These are phyloP conservation scores for Plusia festucae DNA, from an alignment of 2,888 invertebrate genomes.

Conservation along the genomic window DNA sequence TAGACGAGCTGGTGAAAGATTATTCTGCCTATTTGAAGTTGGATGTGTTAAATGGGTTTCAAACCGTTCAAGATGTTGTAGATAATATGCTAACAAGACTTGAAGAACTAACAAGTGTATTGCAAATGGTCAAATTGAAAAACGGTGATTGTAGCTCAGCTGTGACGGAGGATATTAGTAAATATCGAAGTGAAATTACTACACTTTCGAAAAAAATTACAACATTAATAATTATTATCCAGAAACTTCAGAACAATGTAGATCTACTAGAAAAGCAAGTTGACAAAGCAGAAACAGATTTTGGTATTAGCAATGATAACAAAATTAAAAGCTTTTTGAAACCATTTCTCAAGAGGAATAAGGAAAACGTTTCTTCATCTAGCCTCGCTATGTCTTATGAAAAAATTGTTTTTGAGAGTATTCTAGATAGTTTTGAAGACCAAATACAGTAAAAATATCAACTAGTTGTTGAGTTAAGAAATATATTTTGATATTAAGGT, in stretches of 20 bases:
- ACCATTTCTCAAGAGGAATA: slow-evolving; percentile 87
- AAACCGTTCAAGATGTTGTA: slow-evolving; percentile 90
- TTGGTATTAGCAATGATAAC: slow-evolving; percentile 88
- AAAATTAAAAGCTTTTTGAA: slow-evolving; percentile 89
- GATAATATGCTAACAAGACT: slow-evolving; percentile 92
- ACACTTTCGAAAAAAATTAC: slow-evolving; percentile 88
- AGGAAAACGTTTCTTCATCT: slow-evolving; percentile 56
- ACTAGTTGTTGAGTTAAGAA: background rate
- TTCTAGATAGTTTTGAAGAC: slow-evolving; percentile 75
- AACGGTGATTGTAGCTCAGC: slow-evolving; percentile 81
- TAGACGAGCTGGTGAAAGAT: slow-evolving; percentile 86
- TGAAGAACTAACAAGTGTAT: slow-evolving; percentile 91
- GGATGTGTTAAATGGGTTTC: slow-evolving; percentile 87
- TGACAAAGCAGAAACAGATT: slow-evolving; percentile 90
- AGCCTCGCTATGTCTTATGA: slow-evolving; percentile 36
- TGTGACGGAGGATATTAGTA: slow-evolving; percentile 87
- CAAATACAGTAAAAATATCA: slow-evolving; percentile 46
- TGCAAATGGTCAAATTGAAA: slow-evolving; percentile 88
- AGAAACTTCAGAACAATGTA: slow-evolving; percentile 82
- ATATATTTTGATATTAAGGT: background rate
- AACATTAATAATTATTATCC: slow-evolving; percentile 87
- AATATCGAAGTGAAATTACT: slow-evolving; percentile 86
- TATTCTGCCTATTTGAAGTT: slow-evolving; percentile 89
- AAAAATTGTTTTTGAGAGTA: slow-evolving; percentile 71
- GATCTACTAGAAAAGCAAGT: slow-evolving; percentile 90